Evolutionary conservation across 1,140 invertebrate species (phyloP), one percentile per base, ranked within the genome.

Genomic region (Drosophila chauvacae): DNA sequence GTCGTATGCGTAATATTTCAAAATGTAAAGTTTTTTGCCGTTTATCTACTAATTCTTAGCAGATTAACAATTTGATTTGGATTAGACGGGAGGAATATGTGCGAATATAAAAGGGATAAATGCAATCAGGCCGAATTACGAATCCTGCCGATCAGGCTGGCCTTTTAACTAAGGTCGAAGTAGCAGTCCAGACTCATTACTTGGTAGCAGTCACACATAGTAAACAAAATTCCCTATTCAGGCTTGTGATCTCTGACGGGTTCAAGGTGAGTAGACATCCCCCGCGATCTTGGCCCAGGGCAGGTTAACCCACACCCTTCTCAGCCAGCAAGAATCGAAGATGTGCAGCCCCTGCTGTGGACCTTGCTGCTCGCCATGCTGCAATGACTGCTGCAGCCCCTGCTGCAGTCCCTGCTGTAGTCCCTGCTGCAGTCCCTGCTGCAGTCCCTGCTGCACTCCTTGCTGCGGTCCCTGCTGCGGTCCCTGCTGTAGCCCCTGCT

Each of bases 181-280:
- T 76, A 62, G 10, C 20, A 41, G 23, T 23, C 23, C 6, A 56
- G 18, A 55, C 18, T 20, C 14, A 44, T 41, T 71, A 56, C 33
- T 23, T 62, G 30, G 64, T 35, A n/a, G 55, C 33, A 37, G 30
- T 37, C 16, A 65, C 51, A 73, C 28, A 63, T 30, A 60, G 14
- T 45, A 39, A 64, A 41, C 23, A 47, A 78, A 86, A 76, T 74
- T 51, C 66, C 53, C n/a, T 77, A 48, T 18, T 37, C 35, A 59
- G 62, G 62, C 26, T 48, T 47, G 53, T 68, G 78, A 88, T 78
- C 84, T 90, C 84, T 88, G 55, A 66, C 84, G 85, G 85, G 80
- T 68, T 80, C 35, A 53, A 71, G 66, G 82, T 87, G 47, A 72
- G 70, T 55, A 30, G 3, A 14, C 9, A 9, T 7, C 11, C 20